A percentile compares a stretch with the other conserved stretches of the same genome.
Conservation (phyloP, 2,797 vertebrate species). For the Holocentrus rufus region DNA sequence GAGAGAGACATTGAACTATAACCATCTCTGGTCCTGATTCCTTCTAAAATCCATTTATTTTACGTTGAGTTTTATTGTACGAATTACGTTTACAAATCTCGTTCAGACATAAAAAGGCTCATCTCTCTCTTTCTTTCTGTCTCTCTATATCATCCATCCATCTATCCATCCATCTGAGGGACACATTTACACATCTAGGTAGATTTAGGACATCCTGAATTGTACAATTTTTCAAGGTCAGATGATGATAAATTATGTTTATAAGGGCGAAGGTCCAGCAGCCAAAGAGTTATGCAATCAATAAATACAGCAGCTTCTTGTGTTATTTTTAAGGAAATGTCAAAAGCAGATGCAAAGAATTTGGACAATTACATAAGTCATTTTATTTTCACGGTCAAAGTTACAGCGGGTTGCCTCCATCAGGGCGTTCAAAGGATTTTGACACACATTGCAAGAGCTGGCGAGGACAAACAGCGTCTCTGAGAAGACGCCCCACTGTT, state of each 20-base stretch:
- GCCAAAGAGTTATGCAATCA: too few species aligned
- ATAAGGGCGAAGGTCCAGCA: too few species aligned
- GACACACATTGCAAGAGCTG: background rate
- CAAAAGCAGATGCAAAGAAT: conserved; percentile 20
- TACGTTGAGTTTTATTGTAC: too few species aligned
- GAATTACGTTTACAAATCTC: too few species aligned
- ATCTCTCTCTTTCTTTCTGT: background rate
- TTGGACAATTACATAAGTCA: too few species aligned
- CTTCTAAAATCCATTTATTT: too few species aligned
- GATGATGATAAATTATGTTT: too few species aligned
- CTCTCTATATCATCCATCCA: background rate
- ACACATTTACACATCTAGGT: background rate
- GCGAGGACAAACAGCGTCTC: background rate
- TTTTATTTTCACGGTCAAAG: conserved; percentile 8
- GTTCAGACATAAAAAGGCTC: too few species aligned
- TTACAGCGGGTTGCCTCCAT: conserved; percentile 6
- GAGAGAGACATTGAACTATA: background rate
- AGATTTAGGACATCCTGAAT: background rate
- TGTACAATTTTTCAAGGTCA: too few species aligned
- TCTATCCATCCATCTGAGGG: background rate
- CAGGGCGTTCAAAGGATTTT: background rate
- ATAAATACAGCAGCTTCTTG: background rate
- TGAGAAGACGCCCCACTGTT: conserved; percentile 21
- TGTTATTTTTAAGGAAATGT: background rate
- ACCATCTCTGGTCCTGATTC: too few species aligned